phyloP scores from a whole-genome alignment of 2,113 vertebrate genomes.

The Barnardius zonarius region DNA sequence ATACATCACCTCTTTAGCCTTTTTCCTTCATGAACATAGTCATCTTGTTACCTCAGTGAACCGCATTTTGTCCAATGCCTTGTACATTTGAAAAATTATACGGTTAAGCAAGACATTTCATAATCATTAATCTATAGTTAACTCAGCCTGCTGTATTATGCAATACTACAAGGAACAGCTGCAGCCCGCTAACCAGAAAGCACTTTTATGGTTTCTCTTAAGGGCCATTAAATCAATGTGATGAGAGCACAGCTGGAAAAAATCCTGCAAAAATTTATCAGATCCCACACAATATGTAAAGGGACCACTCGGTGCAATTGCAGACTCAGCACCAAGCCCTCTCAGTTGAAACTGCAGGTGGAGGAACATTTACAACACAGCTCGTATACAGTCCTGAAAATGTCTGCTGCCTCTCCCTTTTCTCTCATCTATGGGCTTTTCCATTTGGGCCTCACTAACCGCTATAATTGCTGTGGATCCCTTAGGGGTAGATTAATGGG shows the following conservation, averaged over 20 bases:
- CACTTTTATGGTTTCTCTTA: constrained; percentile 82
- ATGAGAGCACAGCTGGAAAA: constrained; percentile 82
- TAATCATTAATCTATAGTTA: constrained; percentile 80
- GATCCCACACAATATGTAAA: constrained; percentile 77
- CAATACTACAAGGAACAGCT: constrained; percentile 78
- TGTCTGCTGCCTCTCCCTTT: constrained; percentile 12
- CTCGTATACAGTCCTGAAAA: constrained; percentile 6
- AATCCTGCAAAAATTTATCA: constrained; percentile 78
- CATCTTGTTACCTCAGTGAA: constrained; percentile 62
- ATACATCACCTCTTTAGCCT: constrained; percentile 14
- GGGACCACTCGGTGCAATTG: constrained; percentile 45
- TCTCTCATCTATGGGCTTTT: constrained; percentile 15
- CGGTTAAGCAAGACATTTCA: constrained; percentile 70
- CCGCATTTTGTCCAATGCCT: constrained; percentile 33
- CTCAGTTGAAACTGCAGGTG: constrained; percentile 71
- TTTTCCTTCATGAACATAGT: constrained; percentile 20
- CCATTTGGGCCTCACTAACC: constrained; percentile 36
- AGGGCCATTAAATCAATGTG: constrained; percentile 82
- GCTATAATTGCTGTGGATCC: constrained; percentile 13
- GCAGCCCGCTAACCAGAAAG: constrained; percentile 76
- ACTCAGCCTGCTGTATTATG: constrained; percentile 72
- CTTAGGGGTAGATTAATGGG: constrained; percentile 49
- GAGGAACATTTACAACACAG: constrained; percentile 52
- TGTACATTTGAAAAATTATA: constrained; percentile 59
- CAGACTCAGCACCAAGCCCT: constrained; percentile 50